Evolutionary conservation across 1,140 invertebrate species (phyloP), one percentile per base, ranked within the genome.

Genomic region (Gryllus bimaculatus): DNA sequence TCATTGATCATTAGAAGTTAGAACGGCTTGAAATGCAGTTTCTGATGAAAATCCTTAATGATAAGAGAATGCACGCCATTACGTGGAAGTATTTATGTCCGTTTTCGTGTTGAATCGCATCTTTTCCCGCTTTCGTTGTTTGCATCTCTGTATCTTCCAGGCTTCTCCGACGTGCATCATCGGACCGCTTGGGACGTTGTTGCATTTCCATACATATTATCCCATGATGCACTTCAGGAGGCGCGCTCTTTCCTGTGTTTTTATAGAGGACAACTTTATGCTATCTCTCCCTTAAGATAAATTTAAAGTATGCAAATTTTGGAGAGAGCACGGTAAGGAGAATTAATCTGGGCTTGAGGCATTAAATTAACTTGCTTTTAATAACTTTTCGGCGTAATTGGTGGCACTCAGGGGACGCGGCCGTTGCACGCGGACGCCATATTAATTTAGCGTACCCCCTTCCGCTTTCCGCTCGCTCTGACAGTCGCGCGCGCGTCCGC

Each of bases 261-360:
- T 66, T 66, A 66, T 66, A 66, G 54, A 66, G 54, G 10, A 18
- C 54, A 66, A 66, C 54, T 66, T 66, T 66, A 21, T 26, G 21
- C 12, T 75, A 26, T 74, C 48, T 79, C 79, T 39, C 39, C 66
- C 79, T 76, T 77, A 21, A 47, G 47, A 26, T 66, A 39, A 54
- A 77, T 79, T 79, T 79, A 79, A 79, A 79, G 48, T 79, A 79
- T 79, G 76, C 79, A 79, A 79, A 79, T 77, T 48, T 66, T 79
- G 78, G 47, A 47, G 78, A 79, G 47, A 74, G 78, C 73, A 74
- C 78, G 48, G 18, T 66, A 66, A 66, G 54, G 73, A 12, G 78
- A 79, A 79, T 79, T 79, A 79, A 79, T 75, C 26, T 12, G 47
- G 73, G 73, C 73, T 75, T 79, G 73, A 48, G 47, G 20, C 78